These are phyloP conservation scores for Syndactyla subalaris DNA, from an alignment of 2,797 vertebrate genomes.

Conservation along the genomic window DNA sequence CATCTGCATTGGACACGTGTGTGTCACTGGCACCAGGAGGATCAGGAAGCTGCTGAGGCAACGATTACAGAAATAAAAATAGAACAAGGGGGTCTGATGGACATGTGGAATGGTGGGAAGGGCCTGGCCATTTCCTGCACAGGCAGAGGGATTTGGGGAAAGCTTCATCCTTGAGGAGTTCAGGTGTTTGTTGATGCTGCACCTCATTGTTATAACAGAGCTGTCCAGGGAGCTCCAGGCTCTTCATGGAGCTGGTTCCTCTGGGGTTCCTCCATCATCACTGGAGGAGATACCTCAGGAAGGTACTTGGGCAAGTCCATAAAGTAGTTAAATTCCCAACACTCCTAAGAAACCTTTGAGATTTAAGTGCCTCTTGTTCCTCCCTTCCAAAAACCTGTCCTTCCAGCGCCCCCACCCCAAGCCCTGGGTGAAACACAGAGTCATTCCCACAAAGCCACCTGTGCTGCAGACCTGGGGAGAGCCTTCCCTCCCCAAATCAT, in stretches of 20 bases:
- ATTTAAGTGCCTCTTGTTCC: slow-evolving; percentile 48
- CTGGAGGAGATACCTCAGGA: background rate
- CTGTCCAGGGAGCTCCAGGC: background rate
- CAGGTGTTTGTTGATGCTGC: background rate
- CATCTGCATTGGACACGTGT: rapidly evolving
- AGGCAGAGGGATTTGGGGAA: background rate
- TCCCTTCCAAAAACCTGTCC: background rate
- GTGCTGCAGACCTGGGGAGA: background rate
- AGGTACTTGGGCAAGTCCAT: background rate
- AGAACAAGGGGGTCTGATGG: background rate
- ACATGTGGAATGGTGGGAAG: rapidly evolving
- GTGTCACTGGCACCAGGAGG: background rate
- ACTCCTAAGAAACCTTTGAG: background rate
- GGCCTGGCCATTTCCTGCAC: background rate
- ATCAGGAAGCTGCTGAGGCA: background rate
- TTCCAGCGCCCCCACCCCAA: background rate
- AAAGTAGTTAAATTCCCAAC: background rate
- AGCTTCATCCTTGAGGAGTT: background rate
- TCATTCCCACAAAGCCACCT: background rate
- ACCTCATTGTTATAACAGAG: background rate
- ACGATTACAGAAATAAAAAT: background rate
- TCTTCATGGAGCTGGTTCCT: background rate
- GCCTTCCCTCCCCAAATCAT: background rate
- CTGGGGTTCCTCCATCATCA: background rate
- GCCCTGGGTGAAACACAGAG: background rate